These are phyloP conservation scores for Bembecia ichneumoniformis DNA, from an alignment of 2,888 invertebrate species.

Conservation along the genomic window DNA sequence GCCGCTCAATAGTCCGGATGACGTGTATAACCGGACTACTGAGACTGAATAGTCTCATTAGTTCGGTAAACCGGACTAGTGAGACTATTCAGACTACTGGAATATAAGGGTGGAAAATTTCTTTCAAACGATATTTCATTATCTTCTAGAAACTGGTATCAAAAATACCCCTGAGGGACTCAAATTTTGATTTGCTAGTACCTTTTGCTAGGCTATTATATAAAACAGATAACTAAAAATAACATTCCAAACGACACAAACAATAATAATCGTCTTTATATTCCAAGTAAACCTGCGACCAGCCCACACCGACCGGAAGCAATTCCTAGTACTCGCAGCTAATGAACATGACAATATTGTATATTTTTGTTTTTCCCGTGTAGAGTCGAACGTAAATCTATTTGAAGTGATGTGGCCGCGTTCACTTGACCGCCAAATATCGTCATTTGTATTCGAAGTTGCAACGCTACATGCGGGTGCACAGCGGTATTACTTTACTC, in stretches of 20 bases:
- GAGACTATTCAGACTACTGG: too few relatives aligned
- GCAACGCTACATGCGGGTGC: background rate
- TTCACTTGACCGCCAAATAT: conserved; percentile 49
- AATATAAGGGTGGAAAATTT: too few relatives aligned
- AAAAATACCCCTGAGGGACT: too few relatives aligned
- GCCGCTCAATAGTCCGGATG: too few relatives aligned
- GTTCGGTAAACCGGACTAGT: too few relatives aligned
- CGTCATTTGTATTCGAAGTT: conserved; percentile 48
- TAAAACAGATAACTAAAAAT: background rate
- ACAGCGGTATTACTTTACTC: background rate
- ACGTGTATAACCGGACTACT: too few relatives aligned
- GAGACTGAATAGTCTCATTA: too few relatives aligned
- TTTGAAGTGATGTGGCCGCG: conserved; percentile 30
- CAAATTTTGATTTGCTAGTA: too few relatives aligned
- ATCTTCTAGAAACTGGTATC: too few relatives aligned
- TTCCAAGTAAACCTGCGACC: conserved; percentile 42
- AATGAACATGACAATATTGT: conserved; percentile 43
- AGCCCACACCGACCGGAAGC: conserved; percentile 35
- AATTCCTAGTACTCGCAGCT: conserved; percentile 46
- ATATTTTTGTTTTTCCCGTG: conserved; percentile 22
- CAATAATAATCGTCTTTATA: conserved; percentile 11
- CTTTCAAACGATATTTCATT: too few relatives aligned
- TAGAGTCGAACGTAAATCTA: conserved; percentile 38
- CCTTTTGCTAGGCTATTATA: too few relatives aligned
- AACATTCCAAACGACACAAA: background rate